A percentile compares a stretch with the other conserved stretches of the same genome.
These are phyloP conservation scores for Urophycis tenuis DNA, from an alignment of 2,797 vertebrate genomes.

Conservation along the genomic window DNA sequence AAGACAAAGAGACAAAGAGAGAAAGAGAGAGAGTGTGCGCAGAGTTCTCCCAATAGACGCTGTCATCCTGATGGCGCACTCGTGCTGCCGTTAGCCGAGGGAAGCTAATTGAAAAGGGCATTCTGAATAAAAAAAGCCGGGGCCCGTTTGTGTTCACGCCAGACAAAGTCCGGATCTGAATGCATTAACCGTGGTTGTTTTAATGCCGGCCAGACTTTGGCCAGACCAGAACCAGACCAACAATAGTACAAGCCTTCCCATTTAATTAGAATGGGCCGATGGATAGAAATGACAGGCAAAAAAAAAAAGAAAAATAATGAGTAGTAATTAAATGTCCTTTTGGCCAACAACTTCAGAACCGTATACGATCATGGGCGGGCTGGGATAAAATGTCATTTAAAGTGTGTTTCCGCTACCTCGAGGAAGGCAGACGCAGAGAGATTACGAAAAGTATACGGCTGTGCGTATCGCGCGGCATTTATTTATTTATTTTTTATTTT, in stretches of 20 bases:
- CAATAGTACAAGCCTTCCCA: not conserved
- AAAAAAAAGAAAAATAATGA: not conserved
- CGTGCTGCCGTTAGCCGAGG: constrained; percentile 35
- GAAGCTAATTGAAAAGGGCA: constrained; percentile 42
- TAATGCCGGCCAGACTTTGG: not conserved
- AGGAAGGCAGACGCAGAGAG: not conserved
- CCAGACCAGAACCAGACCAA: not conserved
- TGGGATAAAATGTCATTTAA: no score
- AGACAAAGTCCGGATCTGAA: not conserved
- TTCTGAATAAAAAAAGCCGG: not conserved
- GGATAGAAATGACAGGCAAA: not conserved
- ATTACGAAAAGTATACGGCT: not conserved
- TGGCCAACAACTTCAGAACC: constrained; percentile 12
- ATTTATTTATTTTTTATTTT: constrained; percentile 42
- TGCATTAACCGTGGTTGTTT: not conserved
- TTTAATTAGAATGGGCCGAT: not conserved
- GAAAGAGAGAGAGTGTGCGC: not conserved
- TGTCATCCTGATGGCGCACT: constrained; percentile 37
- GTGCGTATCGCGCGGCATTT: not conserved
- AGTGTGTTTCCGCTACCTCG: not conserved
- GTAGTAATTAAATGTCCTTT: not conserved
- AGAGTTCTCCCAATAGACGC: constrained; percentile 14
- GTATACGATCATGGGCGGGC: constrained; percentile 26
- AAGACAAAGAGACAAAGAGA: constrained; percentile 23
- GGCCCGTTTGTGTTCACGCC: not conserved